phyloP scores from a whole-genome alignment of 2,888 invertebrate species.

The Osedax frankpressi region DNA sequence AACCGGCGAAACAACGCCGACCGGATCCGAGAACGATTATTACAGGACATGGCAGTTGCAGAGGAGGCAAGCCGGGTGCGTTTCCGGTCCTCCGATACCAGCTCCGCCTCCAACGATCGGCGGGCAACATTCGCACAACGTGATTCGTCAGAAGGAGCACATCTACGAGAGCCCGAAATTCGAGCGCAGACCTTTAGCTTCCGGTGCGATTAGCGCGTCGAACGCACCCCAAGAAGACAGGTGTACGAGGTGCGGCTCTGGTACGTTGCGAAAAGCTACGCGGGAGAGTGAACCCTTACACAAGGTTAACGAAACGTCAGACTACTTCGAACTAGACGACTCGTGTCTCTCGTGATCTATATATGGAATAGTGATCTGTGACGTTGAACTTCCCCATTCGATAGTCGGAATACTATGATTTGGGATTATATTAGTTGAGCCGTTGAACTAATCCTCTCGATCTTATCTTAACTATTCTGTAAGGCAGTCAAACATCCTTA shows the following conservation, averaged over 20 bases:
- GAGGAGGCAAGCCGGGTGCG: background rate
- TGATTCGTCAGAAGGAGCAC: constrained; percentile 21
- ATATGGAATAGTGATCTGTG: too few species aligned
- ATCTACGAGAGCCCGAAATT: constrained; percentile 30
- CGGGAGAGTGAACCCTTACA: too few species aligned
- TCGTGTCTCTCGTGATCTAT: too few species aligned
- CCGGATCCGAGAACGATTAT: constrained; percentile 27
- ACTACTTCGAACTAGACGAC: too few species aligned
- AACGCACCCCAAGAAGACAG: background rate
- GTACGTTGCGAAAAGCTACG: too few species aligned
- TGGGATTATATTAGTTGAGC: too few species aligned
- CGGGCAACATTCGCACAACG: background rate
- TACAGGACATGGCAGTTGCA: constrained; percentile 29
- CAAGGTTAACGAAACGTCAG: too few species aligned
- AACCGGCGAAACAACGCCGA: background rate
- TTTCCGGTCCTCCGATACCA: background rate
- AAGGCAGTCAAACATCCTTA: too few species aligned
- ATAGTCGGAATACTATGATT: too few species aligned
- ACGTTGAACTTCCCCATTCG: too few species aligned
- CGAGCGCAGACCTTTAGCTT: constrained; percentile 22
- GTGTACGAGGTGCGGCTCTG: background rate
- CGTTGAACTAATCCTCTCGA: too few species aligned
- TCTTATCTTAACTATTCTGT: too few species aligned
- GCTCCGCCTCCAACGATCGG: background rate
- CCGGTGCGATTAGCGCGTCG: background rate